These are phyloP conservation scores for Linepithema humile DNA, from an alignment of 1,140 invertebrate genomes.

Conservation along the genomic window DNA sequence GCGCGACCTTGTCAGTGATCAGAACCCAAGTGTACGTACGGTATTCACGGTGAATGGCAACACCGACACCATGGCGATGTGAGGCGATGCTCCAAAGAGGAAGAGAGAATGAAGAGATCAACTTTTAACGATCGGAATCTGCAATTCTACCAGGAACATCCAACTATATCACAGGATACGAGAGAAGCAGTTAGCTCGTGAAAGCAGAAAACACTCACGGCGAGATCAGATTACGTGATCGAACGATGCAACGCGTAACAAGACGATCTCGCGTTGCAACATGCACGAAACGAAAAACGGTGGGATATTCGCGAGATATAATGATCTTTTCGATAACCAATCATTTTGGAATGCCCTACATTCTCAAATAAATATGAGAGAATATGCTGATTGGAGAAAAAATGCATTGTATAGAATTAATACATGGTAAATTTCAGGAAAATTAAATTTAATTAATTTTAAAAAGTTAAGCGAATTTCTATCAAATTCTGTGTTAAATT, in stretches of 20 bases:
- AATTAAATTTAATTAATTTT: too few species aligned
- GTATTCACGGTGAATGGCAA: conserved; percentile 77
- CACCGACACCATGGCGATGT: conserved; percentile 64
- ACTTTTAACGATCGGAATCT: conserved; percentile 29
- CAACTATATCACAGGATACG: conserved; percentile 29
- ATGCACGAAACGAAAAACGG: background rate
- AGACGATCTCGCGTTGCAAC: conserved; percentile 22
- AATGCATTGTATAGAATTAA: background rate
- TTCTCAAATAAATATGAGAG: too few species aligned
- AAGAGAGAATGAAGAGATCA: background rate
- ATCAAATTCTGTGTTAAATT: too few species aligned
- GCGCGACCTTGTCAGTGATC: conserved; percentile 75
- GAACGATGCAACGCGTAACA: background rate
- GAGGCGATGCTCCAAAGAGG: background rate
- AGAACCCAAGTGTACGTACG: conserved; percentile 65
- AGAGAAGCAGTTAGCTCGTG: background rate
- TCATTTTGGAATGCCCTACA: too few species aligned
- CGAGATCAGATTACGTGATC: conserved; percentile 12
- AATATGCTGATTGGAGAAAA: too few species aligned
- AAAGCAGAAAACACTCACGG: conserved; percentile 26
- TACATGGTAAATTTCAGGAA: background rate
- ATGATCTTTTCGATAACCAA: background rate
- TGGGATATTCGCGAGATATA: background rate
- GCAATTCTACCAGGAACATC: conserved; percentile 2
- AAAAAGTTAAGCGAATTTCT: too few species aligned